Percentiles rank a stretch among this genome's conserved stretches.
Conservation (phyloP, 2,888 invertebrate genomes). For the Agelastica alni region DNA sequence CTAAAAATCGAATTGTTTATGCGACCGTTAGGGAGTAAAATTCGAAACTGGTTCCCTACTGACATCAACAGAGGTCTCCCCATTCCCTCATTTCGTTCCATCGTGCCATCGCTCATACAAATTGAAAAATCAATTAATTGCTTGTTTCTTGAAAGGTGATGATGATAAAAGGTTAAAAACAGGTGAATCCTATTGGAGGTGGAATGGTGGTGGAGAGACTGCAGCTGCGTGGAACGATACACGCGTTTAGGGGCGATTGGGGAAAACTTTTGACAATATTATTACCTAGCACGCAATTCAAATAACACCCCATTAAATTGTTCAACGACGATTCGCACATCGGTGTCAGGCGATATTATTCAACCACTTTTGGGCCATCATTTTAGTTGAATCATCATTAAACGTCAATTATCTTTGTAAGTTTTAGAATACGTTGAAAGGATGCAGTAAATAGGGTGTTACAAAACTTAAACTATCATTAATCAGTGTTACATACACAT, state of each 20-base stretch:
- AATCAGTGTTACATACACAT: too few species aligned
- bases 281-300: too few species aligned
- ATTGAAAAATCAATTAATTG: conserved; percentile 21
- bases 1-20: conserved; percentile 21
- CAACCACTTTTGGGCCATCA: too few species aligned
- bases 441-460: too few species aligned
- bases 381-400: too few species aligned
- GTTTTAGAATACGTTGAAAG: too few species aligned
- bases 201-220: not conserved
- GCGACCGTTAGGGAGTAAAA: conserved; percentile 1
- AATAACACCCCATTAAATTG: too few species aligned
- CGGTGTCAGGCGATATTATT: too few species aligned
- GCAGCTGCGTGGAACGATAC: not conserved
- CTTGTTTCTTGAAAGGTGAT: conserved; percentile 7
- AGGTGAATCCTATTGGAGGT: conserved; percentile 9
- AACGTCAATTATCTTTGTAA: too few species aligned
- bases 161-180: conserved; percentile 12
- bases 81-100: not conserved
- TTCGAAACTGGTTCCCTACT: conserved; percentile 14
- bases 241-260: not conserved
- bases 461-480: too few species aligned
- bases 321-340: too few species aligned
- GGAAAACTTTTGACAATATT: not conserved
- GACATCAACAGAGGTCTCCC: conserved; percentile 16
- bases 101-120: too few species aligned